A percentile compares a stretch with the other conserved stretches of the same genome.
phyloP scores from a whole-genome alignment of 35 echinoderm and acorn worm genomes.

The Apostichopus californicus region DNA sequence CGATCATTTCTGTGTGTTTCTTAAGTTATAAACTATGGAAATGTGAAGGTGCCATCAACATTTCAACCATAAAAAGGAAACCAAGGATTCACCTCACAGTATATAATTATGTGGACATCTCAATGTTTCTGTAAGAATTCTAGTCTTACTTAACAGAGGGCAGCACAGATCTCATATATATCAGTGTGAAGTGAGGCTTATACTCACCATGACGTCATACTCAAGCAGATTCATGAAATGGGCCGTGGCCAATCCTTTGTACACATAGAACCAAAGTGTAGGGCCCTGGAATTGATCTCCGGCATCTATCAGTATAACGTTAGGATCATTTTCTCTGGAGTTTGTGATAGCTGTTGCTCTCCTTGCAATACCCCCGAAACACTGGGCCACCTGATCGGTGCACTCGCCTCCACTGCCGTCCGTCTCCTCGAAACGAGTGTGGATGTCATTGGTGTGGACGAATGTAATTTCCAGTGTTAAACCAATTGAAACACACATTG shows the following conservation, averaged over 20 bases:
- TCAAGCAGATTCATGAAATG: conserved; percentile 78
- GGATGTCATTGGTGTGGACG: conserved; percentile 88
- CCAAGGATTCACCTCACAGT: no score
- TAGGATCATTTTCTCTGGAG: conserved; percentile 58
- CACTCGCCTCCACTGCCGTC: conserved; percentile 52
- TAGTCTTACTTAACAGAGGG: no score
- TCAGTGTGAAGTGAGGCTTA: no score
- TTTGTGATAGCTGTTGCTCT: conserved; percentile 58
- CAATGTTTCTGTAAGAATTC: no score
- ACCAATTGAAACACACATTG: no score
- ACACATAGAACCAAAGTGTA: conserved; percentile 89
- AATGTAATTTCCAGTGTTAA: conserved; percentile 32
- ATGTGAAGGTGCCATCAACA: no score
- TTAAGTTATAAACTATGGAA: no score
- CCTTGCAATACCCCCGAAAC: conserved; percentile 75
- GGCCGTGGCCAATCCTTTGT: conserved; percentile 73
- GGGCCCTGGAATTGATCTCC: conserved; percentile 87
- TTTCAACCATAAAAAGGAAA: no score
- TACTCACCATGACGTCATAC: conserved; percentile 96
- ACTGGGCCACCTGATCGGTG: conserved; percentile 46
- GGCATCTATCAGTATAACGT: conserved; percentile 79
- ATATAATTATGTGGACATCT: no score
- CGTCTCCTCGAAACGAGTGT: conserved; percentile 79
- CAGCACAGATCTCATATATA: no score
- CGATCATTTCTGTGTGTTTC: no score